phyloP scores from a whole-genome alignment of 2,888 invertebrate genomes.

The Chaetoderma sp. region DNA sequence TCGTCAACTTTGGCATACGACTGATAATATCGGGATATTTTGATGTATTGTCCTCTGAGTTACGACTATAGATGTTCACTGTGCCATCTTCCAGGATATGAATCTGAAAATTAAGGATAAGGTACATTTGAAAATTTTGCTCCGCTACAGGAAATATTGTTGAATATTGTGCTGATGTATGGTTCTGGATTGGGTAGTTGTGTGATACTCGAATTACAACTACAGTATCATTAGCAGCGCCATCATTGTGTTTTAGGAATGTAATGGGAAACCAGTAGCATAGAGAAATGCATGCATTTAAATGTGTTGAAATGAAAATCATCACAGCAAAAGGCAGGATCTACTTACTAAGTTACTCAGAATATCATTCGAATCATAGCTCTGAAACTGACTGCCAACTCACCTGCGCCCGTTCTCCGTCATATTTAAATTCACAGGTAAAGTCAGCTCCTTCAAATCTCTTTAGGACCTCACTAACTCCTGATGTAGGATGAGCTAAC shows the following conservation, averaged over 20 bases:
- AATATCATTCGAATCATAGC: too few relatives aligned
- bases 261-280: too few relatives aligned
- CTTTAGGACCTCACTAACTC: constrained; percentile 87
- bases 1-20: constrained; percentile 72
- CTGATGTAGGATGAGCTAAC: constrained; percentile 98
- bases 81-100: constrained; percentile 78
- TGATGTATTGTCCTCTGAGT: constrained; percentile 92
- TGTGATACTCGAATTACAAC: too few relatives aligned
- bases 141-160: not conserved
- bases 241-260: too few relatives aligned
- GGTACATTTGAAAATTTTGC: not conserved
- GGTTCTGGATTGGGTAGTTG: too few relatives aligned
- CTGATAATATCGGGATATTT: constrained; percentile 96
- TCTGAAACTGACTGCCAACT: too few relatives aligned
- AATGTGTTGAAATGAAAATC: too few relatives aligned
- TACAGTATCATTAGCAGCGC: too few relatives aligned
- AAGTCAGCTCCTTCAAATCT: constrained; percentile 87
- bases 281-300: too few relatives aligned
- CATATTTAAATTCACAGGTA: constrained; percentile 99
- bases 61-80: constrained; percentile 90
- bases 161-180: too few relatives aligned
- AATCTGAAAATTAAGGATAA: constrained; percentile 73
- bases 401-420: constrained; percentile 97
- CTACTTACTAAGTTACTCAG: too few relatives aligned
- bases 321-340: too few relatives aligned